Base-by-base conservation (phyloP, 2,797 vertebrate species). In the Todus mexicanus region DNA sequence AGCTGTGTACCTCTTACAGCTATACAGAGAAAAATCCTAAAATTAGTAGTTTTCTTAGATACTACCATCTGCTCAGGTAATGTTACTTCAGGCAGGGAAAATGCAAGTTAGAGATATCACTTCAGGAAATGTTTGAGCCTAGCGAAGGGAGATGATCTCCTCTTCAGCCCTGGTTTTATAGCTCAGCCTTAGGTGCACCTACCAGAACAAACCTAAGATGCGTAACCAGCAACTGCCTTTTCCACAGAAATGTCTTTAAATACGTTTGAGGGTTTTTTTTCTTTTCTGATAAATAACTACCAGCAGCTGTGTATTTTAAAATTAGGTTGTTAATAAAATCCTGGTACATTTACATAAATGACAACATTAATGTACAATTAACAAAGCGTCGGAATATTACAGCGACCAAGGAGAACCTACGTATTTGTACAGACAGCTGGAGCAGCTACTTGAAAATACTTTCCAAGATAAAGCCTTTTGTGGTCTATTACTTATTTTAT, bases 241-340 rank as follows among this genome's bases (percentile, higher is more conserved):
- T 31, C 20, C 57, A 56, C 27, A 2, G 5, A 37, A 38, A 15
- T 16, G 18, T 64, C 57, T 82, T 22, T 40, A 66, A 79, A 26
- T 19, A 17, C 3, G 31, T 60, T 57, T 26, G 6, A 1, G 18
- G 1, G 8, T 10, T 4, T 18, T n/a, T 29, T 68, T 29, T 22
- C 16, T 43, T 37, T 5, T 0, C 18, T 54, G 20, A 84, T 56
- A 90, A 95, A 64, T 16, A 74, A 87, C 68, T 12, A 15, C n/a
- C n/a, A 95, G 59, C 65, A 91, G 31, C 60, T 33, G 40, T 61
- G 87, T 96, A 93, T 95, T 97, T 97, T 97, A 97, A 95, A 96
- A 96, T 92, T 95, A 97, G 4, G 71, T 97, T 98, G 97, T 98
- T 98, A 97, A 97, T 97, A 97, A 98, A 98, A 97, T 95, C 97